Percentiles rank a stretch among this genome's conserved stretches.
Conservation (phyloP, 2,888 invertebrate genomes). For the Agrotis exclamationis region DNA sequence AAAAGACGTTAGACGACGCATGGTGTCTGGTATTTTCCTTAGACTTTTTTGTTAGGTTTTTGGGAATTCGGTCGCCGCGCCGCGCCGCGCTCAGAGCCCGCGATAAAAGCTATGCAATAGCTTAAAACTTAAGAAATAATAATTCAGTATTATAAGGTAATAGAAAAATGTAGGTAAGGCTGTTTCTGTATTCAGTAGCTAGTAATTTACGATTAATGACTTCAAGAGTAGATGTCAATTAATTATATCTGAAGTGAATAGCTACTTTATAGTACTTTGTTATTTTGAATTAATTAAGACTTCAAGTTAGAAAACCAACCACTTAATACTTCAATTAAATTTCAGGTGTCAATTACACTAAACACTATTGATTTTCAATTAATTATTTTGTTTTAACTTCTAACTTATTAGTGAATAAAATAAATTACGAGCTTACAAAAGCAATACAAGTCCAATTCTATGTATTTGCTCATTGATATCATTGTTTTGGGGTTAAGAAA, state of each 20-base stretch:
- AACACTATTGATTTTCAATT: background rate
- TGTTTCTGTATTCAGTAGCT: background rate
- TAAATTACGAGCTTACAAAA: too few relatives aligned
- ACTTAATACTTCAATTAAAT: constrained; percentile 3
- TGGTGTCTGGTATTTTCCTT: too few relatives aligned
- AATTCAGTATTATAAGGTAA: too few relatives aligned
- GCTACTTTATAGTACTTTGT: background rate
- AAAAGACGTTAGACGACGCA: too few relatives aligned
- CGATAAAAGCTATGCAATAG: too few relatives aligned
- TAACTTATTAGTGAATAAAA: background rate
- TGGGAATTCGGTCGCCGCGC: too few relatives aligned
- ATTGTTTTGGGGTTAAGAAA: too few relatives aligned
- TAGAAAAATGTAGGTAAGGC: too few relatives aligned
- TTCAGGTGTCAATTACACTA: constrained; percentile 1
- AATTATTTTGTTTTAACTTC: background rate
- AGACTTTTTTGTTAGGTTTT: too few relatives aligned
- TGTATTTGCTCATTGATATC: background rate
- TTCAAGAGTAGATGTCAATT: background rate
- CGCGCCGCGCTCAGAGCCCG: too few relatives aligned
- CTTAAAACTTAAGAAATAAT: too few relatives aligned
- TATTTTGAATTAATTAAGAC: background rate
- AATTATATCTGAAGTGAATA: background rate
- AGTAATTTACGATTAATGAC: background rate
- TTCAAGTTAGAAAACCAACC: background rate
- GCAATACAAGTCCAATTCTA: background rate